Percentiles rank a stretch among this genome's conserved stretches.
phyloP scores from a whole-genome alignment of 2,888 invertebrate species.

The Nomada flava region DNA sequence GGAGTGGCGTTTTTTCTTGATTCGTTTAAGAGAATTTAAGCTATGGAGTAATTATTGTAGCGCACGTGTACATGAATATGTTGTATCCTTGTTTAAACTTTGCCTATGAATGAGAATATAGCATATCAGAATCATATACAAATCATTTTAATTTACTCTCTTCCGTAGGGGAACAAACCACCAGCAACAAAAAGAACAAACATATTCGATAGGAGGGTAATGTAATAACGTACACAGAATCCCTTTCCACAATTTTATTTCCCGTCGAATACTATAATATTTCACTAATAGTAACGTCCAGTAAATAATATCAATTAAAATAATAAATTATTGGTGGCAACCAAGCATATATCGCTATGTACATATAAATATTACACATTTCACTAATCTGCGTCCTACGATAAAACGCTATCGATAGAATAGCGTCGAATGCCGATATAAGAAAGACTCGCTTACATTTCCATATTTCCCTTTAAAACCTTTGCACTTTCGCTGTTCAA shows the following conservation, averaged over 20 bases:
- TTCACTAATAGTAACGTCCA: constrained; percentile 65
- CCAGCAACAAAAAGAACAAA: no score
- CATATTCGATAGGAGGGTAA: neutral
- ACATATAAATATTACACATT: constrained; percentile 72
- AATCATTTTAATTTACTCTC: neutral
- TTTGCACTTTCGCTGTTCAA: constrained; percentile 39
- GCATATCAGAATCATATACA: constrained; percentile 61
- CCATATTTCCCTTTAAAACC: constrained; percentile 12
- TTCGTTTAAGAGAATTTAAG: constrained; percentile 55
- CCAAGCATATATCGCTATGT: constrained; percentile 68
- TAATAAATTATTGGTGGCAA: constrained; percentile 65
- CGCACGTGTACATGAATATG: constrained; percentile 75
- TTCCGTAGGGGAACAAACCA: no score
- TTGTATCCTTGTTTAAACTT: constrained; percentile 77
- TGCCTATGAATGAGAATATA: constrained; percentile 74
- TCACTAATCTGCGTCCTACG: constrained; percentile 62
- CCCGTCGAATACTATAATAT: constrained; percentile 65
- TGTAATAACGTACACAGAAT: neutral
- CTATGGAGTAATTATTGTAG: constrained; percentile 73
- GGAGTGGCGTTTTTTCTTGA: constrained; percentile 57
- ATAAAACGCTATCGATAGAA: constrained; percentile 56
- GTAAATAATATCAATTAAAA: constrained; percentile 64
- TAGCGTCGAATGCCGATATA: constrained; percentile 59
- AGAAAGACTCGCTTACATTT: constrained; percentile 55
- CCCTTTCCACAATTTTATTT: constrained; percentile 60